Evolutionary conservation across 2,888 invertebrate genomes (phyloP), one percentile per base, ranked within the genome.

Genomic region (Hydriomena furcata): DNA sequence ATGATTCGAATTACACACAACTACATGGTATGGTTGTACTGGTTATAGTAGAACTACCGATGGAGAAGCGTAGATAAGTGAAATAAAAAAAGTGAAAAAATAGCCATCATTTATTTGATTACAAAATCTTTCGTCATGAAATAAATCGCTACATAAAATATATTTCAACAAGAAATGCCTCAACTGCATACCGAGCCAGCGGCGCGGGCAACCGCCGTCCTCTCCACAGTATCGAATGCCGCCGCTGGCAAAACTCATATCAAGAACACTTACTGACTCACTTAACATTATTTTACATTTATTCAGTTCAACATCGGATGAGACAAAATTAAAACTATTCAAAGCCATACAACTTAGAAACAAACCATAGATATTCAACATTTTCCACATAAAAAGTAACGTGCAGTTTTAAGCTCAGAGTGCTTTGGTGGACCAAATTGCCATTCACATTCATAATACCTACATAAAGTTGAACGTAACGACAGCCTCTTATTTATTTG

Each of bases 81-180:
- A 40, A 76, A 71, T 71, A 40, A 78, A 72, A 76, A 44, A 55
- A 25, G 51, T 35, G 49, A 65, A 68, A 74, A 84, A 84, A 87
- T 86, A 84, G 84, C 84, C 86, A 87, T 86, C 80, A 81, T 87
- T 87, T 87, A 87, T 86, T 86, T 83, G 84, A 86, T 86, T 85
- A 87, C 83, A 87, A 87, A 86, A 84, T 79, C 71, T 77, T 82
- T 83, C 72, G 84, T 85, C 84, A 82, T 73, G 83, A 85, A 86
- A 85, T 84, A 83, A 86, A 84, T 82, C 74, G 86, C 83, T 84
- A 85, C 83, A 82, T 86, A 84, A 82, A 82, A 82, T 84, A 82
- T 83, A 82, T 80, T 79, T 82, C 66, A 83, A 83, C 82, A 83
- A 82, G 79, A 82, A 82, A 80, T 79, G 81, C 81, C 71, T 79